Evolutionary conservation across 2,113 vertebrate species (phyloP).

Genomic region (Petrocephalus microphthalmus): DNA sequence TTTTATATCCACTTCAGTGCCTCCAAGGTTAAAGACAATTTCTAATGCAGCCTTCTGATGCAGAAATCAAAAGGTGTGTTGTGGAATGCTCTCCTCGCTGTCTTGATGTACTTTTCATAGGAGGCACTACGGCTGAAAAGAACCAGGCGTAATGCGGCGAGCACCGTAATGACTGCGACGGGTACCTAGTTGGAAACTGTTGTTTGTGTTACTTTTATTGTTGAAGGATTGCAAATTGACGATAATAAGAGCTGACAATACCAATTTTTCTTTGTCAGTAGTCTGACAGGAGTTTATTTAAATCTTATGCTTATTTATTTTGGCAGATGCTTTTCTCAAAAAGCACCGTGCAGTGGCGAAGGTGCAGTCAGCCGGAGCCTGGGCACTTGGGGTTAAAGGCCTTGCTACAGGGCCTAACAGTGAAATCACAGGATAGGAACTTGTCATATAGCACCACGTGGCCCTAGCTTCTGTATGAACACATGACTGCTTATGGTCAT

Average conservation of each 20-base stretch:
- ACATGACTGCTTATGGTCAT: not conserved
- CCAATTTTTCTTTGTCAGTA: not conserved
- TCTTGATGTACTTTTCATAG: slow-evolving; percentile 1
- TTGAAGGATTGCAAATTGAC: not conserved
- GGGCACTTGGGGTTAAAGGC: not conserved
- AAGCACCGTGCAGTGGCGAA: not conserved
- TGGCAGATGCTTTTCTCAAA: not conserved
- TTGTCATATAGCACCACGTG: not conserved
- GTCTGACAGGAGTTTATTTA: not conserved
- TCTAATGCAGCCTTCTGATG: not conserved
- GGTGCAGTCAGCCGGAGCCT: not conserved
- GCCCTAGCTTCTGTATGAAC: not conserved
- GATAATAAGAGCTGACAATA: not conserved
- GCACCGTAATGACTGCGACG: not conserved
- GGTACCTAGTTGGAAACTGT: not conserved
- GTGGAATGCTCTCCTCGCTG: not conserved
- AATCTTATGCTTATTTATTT: not conserved
- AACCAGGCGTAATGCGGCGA: not conserved
- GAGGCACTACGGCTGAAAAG: not conserved
- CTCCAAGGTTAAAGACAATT: slow-evolving; percentile 21
- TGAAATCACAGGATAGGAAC: not conserved
- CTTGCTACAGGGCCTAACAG: not conserved
- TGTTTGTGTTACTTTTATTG: not conserved
- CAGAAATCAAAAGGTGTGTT: not conserved
- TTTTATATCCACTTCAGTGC: slow-evolving; percentile 17